phyloP scores from a whole-genome alignment of 2,113 vertebrate genomes.

The Trochalopteron elliotii region DNA sequence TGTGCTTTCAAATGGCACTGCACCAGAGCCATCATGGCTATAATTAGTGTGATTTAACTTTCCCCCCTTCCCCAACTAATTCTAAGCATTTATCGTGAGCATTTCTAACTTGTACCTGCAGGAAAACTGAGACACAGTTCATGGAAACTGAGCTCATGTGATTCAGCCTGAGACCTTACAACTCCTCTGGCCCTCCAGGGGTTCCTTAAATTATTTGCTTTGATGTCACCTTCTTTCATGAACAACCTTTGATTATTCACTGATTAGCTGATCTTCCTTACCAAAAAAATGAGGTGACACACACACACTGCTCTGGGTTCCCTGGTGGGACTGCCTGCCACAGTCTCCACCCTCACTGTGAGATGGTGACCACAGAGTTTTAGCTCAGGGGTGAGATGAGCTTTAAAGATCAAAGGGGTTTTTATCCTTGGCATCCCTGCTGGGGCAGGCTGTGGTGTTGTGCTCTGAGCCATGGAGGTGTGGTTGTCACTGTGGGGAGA shows the following conservation, averaged over 20 bases:
- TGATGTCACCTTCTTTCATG: slow-evolving; percentile 71
- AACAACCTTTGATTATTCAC: slow-evolving; percentile 24
- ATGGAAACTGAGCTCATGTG: slow-evolving; percentile 58
- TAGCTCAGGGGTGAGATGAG: not conserved
- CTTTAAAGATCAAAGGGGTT: not conserved
- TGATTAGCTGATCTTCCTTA: slow-evolving; percentile 59
- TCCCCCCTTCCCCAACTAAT: slow-evolving; percentile 19
- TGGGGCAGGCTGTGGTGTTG: not conserved
- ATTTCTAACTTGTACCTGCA: slow-evolving; percentile 69
- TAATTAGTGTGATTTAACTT: slow-evolving; percentile 53
- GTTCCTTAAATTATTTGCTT: slow-evolving; percentile 65
- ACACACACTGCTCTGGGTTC: not conserved
- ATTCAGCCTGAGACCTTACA: slow-evolving; percentile 71
- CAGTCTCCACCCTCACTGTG: accelerated
- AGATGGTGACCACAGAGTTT: not conserved
- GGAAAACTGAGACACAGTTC: slow-evolving; percentile 69
- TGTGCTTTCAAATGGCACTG: not conserved
- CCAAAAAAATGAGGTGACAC: not conserved
- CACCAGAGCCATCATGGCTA: slow-evolving; percentile 23
- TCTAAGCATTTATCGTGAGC: slow-evolving; percentile 53
- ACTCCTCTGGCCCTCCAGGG: slow-evolving; percentile 71
- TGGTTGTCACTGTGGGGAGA: not conserved
- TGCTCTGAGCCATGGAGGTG: not conserved
- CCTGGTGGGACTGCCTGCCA: not conserved
- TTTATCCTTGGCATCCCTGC: not conserved